A percentile compares a stretch with the other conserved stretches of the same genome.
Conservation (phyloP, 2,113 vertebrate species). For the Lasiurus borealis region DNA sequence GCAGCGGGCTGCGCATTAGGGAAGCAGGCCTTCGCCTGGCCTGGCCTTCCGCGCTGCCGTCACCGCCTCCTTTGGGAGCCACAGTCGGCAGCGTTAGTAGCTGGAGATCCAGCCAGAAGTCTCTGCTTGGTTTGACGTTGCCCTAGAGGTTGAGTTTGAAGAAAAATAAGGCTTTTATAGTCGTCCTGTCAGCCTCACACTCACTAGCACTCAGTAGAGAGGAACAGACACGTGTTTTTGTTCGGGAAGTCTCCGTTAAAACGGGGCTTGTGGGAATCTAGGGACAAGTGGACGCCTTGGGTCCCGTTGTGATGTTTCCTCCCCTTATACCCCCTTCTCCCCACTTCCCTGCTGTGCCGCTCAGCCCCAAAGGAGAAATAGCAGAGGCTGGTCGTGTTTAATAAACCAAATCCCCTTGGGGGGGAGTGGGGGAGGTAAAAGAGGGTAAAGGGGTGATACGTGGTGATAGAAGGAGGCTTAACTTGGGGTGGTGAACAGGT, state of each 20-base stretch:
- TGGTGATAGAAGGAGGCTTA: not conserved
- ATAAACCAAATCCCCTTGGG: not conserved
- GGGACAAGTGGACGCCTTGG: not conserved
- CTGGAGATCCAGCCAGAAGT: not conserved
- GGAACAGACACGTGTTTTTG: not conserved
- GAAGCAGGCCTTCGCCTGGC: not conserved
- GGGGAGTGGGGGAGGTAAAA: not conserved
- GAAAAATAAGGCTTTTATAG: not conserved
- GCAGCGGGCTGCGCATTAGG: not conserved
- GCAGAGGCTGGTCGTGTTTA: not conserved
- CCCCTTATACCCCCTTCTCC: not conserved
- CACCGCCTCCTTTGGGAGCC: not conserved
- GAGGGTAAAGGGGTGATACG: not conserved
- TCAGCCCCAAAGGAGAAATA: not conserved
- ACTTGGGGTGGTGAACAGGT: not conserved
- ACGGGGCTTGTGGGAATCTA: not conserved
- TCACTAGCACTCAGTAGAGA: not conserved
- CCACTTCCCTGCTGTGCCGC: not conserved
- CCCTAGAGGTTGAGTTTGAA: not conserved
- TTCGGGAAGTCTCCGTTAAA: slow-evolving; percentile 1
- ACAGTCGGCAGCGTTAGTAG: not conserved
- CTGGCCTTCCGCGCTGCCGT: not conserved
- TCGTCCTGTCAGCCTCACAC: not conserved
- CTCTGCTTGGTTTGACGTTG: not conserved
- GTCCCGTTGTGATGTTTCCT: not conserved